Evolutionary conservation across 2,797 vertebrate genomes (phyloP), one percentile per base, ranked within the genome.

Genomic region (Ctenosaura bakeri): DNA sequence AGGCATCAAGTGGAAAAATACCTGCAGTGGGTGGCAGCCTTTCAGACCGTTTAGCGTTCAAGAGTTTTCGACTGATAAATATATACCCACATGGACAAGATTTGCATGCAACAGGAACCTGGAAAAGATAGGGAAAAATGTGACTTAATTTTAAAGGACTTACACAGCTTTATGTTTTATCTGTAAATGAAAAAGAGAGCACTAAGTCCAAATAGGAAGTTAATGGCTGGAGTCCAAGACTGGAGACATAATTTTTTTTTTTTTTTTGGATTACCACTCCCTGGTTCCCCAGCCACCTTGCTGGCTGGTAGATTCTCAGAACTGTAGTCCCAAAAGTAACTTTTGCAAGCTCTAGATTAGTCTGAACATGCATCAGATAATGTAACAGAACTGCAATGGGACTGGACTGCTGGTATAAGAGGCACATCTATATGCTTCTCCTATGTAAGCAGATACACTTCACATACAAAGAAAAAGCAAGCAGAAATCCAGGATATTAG

Each of bases 101-200:
- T 95, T 99, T 99, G 95, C 99, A 99, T 18, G 99, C 99, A 94
- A 99, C 99, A 85, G 99, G 99, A 97, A 99, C 99, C 99, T 99
- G 92, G 46, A 84, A 96, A 85, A 90, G 93, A 93, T 93, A 93
- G 3, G 1, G 81, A 69, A 90, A 92, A 85, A 93, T 85, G 92
- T 46, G 88, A 93, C 64, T 13, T 42, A 0, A 71, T 81, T 88
- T 87, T 59, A 46, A 84, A 73, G 46, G 13, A 32, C 10, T 10
- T 1, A 16, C 12, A 22, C 5, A 56, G 46, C 20, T 66, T 54
- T 24, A 26, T 78, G 74, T 32, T 42, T 76, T 59, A 52, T 38
- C 71, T 56, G 10, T 50, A 26, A 62, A 42, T 83, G 5, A 66
- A 76, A 71, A 35, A 26, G 13, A 42, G 7, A 46, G 9, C 12